Percentiles rank a stretch among this genome's conserved stretches.
phyloP scores from a whole-genome alignment of 2,113 vertebrate species.

The Vulpes ferrilata region DNA sequence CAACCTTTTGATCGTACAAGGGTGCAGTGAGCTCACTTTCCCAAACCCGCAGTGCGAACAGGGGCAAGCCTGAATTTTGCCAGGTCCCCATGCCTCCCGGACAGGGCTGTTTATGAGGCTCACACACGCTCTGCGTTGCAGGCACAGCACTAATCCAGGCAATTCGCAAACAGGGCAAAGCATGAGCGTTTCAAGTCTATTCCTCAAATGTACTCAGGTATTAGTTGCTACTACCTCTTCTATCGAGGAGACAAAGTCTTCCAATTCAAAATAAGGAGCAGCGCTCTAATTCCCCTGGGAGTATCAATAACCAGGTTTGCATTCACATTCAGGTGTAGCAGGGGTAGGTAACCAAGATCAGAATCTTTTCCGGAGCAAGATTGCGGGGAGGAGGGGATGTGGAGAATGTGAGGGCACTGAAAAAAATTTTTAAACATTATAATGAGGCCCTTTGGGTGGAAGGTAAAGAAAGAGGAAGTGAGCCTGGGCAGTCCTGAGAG shows the following conservation, averaged over 20 bases:
- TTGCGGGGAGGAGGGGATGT: neutral
- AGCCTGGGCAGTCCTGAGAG: neutral
- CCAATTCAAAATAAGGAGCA: neutral
- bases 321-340: neutral
- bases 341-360: neutral
- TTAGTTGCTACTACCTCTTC: neutral
- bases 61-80: neutral
- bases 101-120: neutral
- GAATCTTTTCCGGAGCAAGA: neutral
- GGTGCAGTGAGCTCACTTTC: neutral
- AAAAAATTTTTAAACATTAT: neutral
- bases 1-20: neutral
- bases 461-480: neutral
- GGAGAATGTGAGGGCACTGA: neutral
- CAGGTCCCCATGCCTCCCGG: neutral
- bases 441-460: neutral
- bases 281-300: neutral
- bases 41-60: neutral
- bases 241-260: neutral
- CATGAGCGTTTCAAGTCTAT: neutral
- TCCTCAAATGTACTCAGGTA: neutral
- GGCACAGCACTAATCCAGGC: neutral
- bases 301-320: neutral
- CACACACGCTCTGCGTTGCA: neutral
- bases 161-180: neutral